phyloP scores from a whole-genome alignment of 1,140 invertebrate species.

The Drosophila virilis region DNA sequence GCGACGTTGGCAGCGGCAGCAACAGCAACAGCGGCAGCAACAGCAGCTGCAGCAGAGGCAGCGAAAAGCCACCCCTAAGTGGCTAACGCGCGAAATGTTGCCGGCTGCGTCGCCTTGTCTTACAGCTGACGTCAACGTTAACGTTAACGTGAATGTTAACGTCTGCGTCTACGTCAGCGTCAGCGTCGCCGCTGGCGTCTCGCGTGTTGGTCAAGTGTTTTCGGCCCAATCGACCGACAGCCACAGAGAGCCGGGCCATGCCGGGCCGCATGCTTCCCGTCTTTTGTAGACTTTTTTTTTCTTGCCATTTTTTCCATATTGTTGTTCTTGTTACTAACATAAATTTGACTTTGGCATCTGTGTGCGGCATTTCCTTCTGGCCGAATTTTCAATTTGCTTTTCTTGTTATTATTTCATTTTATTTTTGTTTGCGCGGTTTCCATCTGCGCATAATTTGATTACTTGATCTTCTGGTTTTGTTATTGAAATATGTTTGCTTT shows the following conservation, averaged over 20 bases:
- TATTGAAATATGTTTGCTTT: constrained; percentile 44
- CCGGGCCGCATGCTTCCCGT: constrained; percentile 61
- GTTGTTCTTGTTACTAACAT: constrained; percentile 23
- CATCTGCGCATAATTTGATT: constrained; percentile 50
- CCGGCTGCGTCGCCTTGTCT: constrained; percentile 45
- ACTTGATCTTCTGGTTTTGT: constrained; percentile 40
- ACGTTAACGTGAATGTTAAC: constrained; percentile 17
- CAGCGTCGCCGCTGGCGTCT: constrained; percentile 41
- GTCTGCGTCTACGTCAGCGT: constrained; percentile 8
- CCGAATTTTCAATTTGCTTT: constrained; percentile 42
- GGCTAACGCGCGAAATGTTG: constrained; percentile 48
- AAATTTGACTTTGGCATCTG: constrained; percentile 61
- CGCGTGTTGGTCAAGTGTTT: constrained; percentile 67
- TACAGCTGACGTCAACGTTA: constrained; percentile 24
- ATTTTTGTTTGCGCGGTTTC: constrained; percentile 23
- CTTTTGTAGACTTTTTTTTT: constrained; percentile 55
- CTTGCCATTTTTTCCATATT: constrained; percentile 10
- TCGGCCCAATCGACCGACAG: constrained; percentile 22
- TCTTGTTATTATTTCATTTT: constrained; percentile 24
- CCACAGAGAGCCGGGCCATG: constrained; percentile 11
- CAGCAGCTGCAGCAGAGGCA: constrained; percentile 24
- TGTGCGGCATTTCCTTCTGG: constrained; percentile 31
- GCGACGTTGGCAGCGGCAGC: constrained; percentile 24
- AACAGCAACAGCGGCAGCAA: constrained; percentile 8
- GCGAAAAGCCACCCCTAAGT: constrained; percentile 69